Evolutionary conservation across 2,113 vertebrate species (phyloP).

Genomic region (Ageneiosus marmoratus): DNA sequence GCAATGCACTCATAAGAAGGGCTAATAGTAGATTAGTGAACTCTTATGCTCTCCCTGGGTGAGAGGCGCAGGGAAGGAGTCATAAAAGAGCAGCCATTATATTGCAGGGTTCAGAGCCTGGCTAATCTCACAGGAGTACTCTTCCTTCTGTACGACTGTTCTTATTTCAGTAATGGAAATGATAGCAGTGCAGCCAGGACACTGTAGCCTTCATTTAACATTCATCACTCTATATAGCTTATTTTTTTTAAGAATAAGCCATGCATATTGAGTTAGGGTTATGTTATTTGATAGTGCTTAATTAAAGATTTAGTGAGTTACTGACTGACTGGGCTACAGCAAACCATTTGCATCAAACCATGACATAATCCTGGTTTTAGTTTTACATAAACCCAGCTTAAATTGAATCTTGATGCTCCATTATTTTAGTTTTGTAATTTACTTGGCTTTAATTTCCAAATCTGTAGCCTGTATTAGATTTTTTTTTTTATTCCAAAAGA

Average conservation of each 20-base stretch:
- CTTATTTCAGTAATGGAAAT: slow-evolving; percentile 35
- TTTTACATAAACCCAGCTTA: neutral
- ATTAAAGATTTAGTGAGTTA: neutral
- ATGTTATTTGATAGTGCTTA: neutral
- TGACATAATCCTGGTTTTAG: neutral
- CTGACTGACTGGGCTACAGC: neutral
- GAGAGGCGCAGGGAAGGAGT: neutral
- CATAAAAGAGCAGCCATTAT: slow-evolving; percentile 28
- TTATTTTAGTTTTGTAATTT: neutral
- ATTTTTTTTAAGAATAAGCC: neutral
- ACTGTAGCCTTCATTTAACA: neutral
- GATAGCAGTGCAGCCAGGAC: neutral
- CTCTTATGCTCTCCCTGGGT: neutral
- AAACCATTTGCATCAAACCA: too few relatives aligned
- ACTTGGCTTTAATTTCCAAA: neutral
- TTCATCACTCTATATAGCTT: neutral
- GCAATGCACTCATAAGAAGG: slow-evolving; percentile 5
- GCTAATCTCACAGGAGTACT: slow-evolving; percentile 12
- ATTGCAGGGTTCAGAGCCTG: neutral
- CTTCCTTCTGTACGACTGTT: slow-evolving; percentile 11
- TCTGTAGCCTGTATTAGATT: neutral
- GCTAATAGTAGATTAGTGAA: slow-evolving; percentile 27
- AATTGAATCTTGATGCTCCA: neutral
- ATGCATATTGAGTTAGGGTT: neutral
- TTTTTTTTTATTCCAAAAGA: neutral